These are phyloP conservation scores for Entomobrya proxima DNA, from an alignment of 2,888 invertebrate genomes.

Conservation along the genomic window DNA sequence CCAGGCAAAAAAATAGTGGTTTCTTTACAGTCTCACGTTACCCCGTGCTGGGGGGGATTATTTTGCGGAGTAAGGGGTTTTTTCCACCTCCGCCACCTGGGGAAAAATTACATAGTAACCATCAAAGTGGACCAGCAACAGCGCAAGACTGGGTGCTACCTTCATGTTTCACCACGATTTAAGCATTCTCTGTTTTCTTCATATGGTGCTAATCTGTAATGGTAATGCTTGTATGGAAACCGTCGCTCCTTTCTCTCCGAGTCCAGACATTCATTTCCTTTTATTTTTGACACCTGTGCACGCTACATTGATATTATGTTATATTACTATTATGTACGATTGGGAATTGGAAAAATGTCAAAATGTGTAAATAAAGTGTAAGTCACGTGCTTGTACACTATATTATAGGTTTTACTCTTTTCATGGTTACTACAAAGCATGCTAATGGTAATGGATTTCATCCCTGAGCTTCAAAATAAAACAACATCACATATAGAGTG, in stretches of 20 bases:
- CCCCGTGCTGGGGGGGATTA: no score
- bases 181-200: no score
- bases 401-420: background rate
- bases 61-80: no score
- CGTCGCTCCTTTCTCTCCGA: background rate
- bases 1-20: no score
- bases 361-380: conserved; percentile 17
- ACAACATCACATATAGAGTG: background rate
- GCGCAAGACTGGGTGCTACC: no score
- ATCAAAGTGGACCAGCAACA: no score
- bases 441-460: conserved; percentile 43
- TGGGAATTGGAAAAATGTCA: conserved; percentile 27
- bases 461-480: conserved; percentile 7
- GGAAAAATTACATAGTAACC: no score
- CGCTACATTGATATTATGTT: conserved; percentile 5
- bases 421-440: background rate
- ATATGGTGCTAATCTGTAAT: background rate
- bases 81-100: no score
- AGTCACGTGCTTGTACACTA: conserved; percentile 35
- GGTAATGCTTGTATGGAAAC: background rate
- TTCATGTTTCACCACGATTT: no score
- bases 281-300: conserved; percentile 56
- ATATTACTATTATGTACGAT: background rate
- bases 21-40: no score
- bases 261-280: conserved; percentile 46